Evolutionary conservation across 1,140 invertebrate species (phyloP).

Genomic region (Zaprionus taronus): DNA sequence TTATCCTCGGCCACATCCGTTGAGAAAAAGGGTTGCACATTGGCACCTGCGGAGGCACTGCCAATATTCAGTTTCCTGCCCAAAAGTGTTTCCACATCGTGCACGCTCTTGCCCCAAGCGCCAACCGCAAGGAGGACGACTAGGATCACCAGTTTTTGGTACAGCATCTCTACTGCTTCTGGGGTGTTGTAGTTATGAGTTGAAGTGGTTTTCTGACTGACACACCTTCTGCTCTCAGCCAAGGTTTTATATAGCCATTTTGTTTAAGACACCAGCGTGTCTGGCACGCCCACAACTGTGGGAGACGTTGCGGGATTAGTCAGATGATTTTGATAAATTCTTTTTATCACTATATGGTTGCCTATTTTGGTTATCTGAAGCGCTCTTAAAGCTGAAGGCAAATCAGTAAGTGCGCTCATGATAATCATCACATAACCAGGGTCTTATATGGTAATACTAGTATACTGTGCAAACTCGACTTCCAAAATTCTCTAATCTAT

Average conservation of each 20-base stretch:
- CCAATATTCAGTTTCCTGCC: neutral
- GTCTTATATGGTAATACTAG: neutral
- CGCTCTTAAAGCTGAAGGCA: slow-evolving; percentile 1
- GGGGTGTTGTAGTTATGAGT: neutral
- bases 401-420: slow-evolving; percentile 16
- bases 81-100: slow-evolving; percentile 18
- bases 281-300: neutral
- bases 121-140: neutral
- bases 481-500: neutral
- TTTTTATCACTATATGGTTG: slow-evolving; percentile 25
- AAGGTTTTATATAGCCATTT: slow-evolving; percentile 32
- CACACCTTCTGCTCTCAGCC: neutral
- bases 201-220: slow-evolving; percentile 12
- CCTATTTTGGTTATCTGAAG: slow-evolving; percentile 19
- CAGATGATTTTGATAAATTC: slow-evolving; percentile 27
- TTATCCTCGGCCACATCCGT: slow-evolving; percentile 27
- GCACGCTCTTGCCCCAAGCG: neutral
- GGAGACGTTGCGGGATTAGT: slow-evolving; percentile 3
- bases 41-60: neutral
- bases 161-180: slow-evolving; percentile 10
- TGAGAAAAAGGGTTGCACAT: slow-evolving; percentile 2
- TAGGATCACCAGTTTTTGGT: slow-evolving; percentile 12
- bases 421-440: neutral
- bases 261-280: neutral
- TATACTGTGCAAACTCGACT: neutral